Percentiles rank a stretch among this genome's conserved stretches.
phyloP scores from a whole-genome alignment of 1,140 invertebrate genomes.

The Drosophila busckii region DNA sequence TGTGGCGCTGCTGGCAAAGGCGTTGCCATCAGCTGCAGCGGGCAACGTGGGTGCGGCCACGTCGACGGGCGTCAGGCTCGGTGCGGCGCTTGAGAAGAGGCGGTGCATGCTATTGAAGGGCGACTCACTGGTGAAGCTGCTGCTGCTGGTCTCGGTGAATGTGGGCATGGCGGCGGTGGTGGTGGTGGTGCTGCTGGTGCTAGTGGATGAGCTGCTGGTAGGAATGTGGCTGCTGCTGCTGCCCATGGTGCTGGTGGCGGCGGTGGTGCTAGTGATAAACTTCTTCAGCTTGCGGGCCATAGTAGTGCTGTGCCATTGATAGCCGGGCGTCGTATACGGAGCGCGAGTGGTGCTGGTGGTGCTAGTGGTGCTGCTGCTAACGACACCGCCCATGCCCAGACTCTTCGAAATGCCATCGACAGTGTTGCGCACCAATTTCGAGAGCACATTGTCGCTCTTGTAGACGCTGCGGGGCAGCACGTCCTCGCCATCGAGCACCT shows the following conservation, averaged over 20 bases:
- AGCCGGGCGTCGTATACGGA: constrained; percentile 72
- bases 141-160: constrained; percentile 36
- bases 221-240: constrained; percentile 79
- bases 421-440: constrained; percentile 74
- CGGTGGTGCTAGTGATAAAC: constrained; percentile 79
- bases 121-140: constrained; percentile 45
- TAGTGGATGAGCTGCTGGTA: constrained; percentile 36
- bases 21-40: constrained; percentile 28
- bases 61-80: constrained; percentile 52
- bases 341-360: constrained; percentile 79
- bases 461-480: constrained; percentile 63
- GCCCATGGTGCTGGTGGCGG: constrained; percentile 80
- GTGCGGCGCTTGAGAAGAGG: constrained; percentile 55
- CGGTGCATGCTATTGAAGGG: constrained; percentile 59
- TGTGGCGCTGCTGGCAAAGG: constrained; percentile 15
- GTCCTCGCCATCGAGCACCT: constrained; percentile 74
- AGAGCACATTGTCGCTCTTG: constrained; percentile 72
- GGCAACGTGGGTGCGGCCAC: constrained; percentile 40
- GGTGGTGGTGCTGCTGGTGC: constrained; percentile 13
- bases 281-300: constrained; percentile 79
- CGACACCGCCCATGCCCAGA: constrained; percentile 61
- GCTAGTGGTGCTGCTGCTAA: constrained; percentile 60
- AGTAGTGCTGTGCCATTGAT: constrained; percentile 77
- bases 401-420: constrained; percentile 73
- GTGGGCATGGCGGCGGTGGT: constrained; percentile 21